Evolutionary conservation across 2,797 vertebrate species (phyloP).

Genomic region (Pseudochromis fuscus): DNA sequence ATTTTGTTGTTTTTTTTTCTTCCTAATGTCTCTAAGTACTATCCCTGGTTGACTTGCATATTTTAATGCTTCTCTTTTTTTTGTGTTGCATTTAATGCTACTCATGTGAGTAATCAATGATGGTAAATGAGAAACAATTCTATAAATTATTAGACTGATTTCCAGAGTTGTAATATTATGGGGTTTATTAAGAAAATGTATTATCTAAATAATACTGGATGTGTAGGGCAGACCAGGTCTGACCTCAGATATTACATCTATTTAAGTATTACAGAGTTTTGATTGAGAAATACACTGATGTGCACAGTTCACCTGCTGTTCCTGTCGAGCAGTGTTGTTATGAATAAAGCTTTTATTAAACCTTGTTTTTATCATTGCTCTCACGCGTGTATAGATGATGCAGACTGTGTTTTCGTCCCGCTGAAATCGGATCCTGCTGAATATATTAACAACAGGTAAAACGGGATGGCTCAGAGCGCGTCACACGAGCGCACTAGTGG

Average conservation of each 20-base stretch:
- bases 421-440: constrained; percentile 33
- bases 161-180: constrained; percentile 67
- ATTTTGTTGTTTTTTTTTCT: constrained; percentile 59
- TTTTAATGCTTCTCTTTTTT: constrained; percentile 68
- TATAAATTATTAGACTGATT: constrained; percentile 79
- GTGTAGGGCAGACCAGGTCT: constrained; percentile 55
- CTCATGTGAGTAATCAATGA: constrained; percentile 43
- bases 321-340: constrained; percentile 69
- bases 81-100: constrained; percentile 73
- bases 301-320: constrained; percentile 60
- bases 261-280: constrained; percentile 71
- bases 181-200: constrained; percentile 58
- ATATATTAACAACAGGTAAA: constrained; percentile 42
- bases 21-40: constrained; percentile 56
- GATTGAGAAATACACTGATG: constrained; percentile 74
- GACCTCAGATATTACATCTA: constrained; percentile 61
- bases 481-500: constrained; percentile 57
- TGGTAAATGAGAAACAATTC: constrained; percentile 53
- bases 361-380: constrained; percentile 14
- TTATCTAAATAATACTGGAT: constrained; percentile 67
- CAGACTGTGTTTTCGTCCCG: neutral
- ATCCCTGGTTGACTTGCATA: constrained; percentile 45
- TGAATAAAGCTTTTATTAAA: constrained; percentile 77
- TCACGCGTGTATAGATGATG: neutral
- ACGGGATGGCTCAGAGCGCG: constrained; percentile 54